A percentile compares a stretch with the other conserved stretches of the same genome.
Evolutionary conservation across 2,888 invertebrate species (phyloP).

Genomic region (Erebia palarica): DNA sequence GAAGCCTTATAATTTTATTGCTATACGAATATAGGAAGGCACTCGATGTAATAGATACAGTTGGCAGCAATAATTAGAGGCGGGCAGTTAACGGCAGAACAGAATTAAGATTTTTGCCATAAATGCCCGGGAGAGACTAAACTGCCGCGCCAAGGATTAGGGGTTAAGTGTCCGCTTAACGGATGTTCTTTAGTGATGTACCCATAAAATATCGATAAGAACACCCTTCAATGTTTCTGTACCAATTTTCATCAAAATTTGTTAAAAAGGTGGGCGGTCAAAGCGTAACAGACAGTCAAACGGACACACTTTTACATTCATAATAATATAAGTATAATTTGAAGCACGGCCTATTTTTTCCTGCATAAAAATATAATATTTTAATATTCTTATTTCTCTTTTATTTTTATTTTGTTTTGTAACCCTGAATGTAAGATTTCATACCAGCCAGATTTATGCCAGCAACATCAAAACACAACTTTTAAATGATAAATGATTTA

Average conservation of each 20-base stretch:
- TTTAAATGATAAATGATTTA: too few relatives aligned
- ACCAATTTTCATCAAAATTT: not conserved
- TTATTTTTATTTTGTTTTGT: too few relatives aligned
- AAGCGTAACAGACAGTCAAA: too few relatives aligned
- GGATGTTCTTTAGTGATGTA: constrained; percentile 65
- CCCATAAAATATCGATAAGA: constrained; percentile 46
- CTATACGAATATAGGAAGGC: constrained; percentile 31
- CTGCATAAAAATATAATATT: too few relatives aligned
- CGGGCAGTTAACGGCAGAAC: constrained; percentile 78
- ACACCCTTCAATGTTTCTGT: constrained; percentile 12
- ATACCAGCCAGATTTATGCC: too few relatives aligned
- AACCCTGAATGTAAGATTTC: too few relatives aligned
- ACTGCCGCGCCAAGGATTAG: constrained; percentile 76
- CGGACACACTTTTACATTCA: too few relatives aligned
- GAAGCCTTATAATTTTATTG: constrained; percentile 22
- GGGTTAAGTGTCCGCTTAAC: constrained; percentile 82
- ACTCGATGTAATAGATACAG: constrained; percentile 74
- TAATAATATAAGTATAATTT: too few relatives aligned
- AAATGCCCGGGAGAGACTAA: constrained; percentile 73
- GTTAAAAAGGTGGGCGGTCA: too few relatives aligned
- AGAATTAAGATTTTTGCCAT: constrained; percentile 82
- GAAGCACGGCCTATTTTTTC: too few relatives aligned
- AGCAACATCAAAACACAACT: too few relatives aligned
- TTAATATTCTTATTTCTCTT: too few relatives aligned
- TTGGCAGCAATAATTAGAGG: constrained; percentile 75